Percentiles rank a stretch among this genome's conserved stretches.
Conservation (phyloP, 23 tunicate genomes). For the Aplidium turbinatum region DNA sequence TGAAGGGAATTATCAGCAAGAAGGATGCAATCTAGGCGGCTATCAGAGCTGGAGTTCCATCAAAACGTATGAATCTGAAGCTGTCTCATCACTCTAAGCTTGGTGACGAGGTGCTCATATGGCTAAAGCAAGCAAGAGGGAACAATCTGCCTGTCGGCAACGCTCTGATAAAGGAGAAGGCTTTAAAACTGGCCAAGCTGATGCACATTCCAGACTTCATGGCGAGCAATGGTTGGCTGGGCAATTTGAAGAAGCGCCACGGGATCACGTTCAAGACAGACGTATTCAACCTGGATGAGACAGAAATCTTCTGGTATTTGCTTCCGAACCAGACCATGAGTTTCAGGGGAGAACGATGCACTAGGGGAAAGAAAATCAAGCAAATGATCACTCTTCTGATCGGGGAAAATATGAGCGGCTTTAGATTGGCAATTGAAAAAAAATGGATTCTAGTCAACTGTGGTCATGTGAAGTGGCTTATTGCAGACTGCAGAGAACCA, state of each 20-base stretch:
- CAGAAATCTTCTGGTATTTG: conserved; percentile 39
- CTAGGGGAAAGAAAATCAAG: conserved; percentile 52
- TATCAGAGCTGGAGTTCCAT: conserved; percentile 22
- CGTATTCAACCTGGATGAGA: conserved; percentile 41
- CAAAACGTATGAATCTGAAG: conserved; percentile 29
- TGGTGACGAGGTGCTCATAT: conserved; percentile 38
- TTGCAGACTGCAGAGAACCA: no score
- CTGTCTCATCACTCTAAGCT: conserved; percentile 18
- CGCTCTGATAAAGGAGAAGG: conserved; percentile 9
- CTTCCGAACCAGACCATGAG: conserved; percentile 33
- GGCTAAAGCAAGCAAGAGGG: conserved; percentile 31
- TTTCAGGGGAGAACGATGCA: conserved; percentile 32
- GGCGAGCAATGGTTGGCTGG: conserved; percentile 44
- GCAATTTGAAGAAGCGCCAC: conserved; percentile 38
- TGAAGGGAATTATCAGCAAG: conserved; percentile 33
- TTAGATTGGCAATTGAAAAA: no score
- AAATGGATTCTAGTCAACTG: no score
- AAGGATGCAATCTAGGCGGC: conserved; percentile 33
- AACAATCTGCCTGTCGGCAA: conserved; percentile 18
- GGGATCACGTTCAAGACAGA: conserved; percentile 46
- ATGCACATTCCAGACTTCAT: conserved; percentile 39
- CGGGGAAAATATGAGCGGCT: conserved; percentile 39
- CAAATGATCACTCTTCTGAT: conserved; percentile 54
- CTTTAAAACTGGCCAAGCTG: conserved; percentile 1
- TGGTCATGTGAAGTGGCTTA: no score